These are phyloP conservation scores for Lepidothrix coronata DNA, from an alignment of 2,113 vertebrate genomes.

Conservation along the genomic window DNA sequence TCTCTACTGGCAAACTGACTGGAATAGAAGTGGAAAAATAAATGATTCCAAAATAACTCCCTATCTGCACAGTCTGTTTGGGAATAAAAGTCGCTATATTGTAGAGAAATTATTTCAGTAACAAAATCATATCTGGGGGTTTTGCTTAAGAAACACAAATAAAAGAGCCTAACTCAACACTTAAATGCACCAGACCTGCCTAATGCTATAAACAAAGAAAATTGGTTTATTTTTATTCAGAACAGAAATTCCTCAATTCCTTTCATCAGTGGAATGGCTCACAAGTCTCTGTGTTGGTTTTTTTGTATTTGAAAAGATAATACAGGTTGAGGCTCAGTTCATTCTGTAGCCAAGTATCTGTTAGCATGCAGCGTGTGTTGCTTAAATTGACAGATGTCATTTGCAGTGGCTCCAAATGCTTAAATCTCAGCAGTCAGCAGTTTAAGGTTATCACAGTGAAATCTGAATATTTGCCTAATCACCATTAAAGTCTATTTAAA, in stretches of 20 bases:
- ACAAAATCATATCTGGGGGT: background rate
- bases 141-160: background rate
- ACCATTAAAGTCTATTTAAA: background rate
- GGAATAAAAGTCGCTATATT: background rate
- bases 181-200: background rate
- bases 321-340: background rate
- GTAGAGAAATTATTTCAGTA: background rate
- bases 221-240: slow-evolving; percentile 20
- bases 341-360: background rate
- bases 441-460: background rate
- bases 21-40: background rate
- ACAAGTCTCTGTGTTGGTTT: accelerated
- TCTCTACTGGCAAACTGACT: background rate
- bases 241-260: background rate
- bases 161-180: background rate
- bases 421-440: background rate
- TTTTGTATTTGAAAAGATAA: background rate
- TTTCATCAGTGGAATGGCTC: background rate
- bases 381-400: background rate
- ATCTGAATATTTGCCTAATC: slow-evolving; percentile 13
- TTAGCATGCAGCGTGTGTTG: background rate
- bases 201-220: slow-evolving; percentile 11
- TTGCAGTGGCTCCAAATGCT: background rate
- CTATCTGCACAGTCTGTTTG: background rate
- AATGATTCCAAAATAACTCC: background rate